Base-by-base conservation (phyloP, 64 coral and sea anemone species). In the Porites lutea region DNA sequence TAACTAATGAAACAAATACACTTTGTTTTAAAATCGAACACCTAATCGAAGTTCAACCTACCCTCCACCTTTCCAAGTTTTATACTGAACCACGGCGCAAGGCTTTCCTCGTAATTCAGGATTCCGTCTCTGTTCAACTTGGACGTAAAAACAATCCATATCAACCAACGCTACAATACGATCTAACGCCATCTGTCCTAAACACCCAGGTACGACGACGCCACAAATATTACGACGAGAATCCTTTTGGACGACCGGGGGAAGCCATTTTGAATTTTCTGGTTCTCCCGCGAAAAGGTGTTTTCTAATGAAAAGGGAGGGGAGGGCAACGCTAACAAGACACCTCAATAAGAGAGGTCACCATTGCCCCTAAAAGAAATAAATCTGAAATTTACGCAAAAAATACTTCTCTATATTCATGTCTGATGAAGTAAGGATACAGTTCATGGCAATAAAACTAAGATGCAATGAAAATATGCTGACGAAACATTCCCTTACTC, bases 131-230 rank as follows among this genome's bases (percentile, higher is more conserved):
- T 98, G 97, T 55, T 98, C 97, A 14, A 98, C 94, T 94, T 98
- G 97, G 5, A 98, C 97, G 88, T 98, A 98, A 46, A 98, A 98
- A 61, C 97, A 98, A 53, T 98, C 97, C 97, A 98, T 98, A 59
- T 98, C 97, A 3, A 92, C 87, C 62, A 98, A 71, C 13, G 94
- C 91, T 75, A 99, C 90, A 65, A 99, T 80, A 84, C 82, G 88
- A 88, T 91, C 97, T 74, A 75, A 83, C 63, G 75, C 77, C 94
- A 96, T 96, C 68, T 64, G 7, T n/a, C 2, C 45, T 43, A 6
- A 57, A 51, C 3, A 64, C 27, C 8, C 21, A 3, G 6, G 12
- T 2, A 14, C 64, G 44, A 58, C 37, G 54, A 68, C 91, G 27
- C 71, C 71, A 50, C 66, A n/a, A 37, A 37, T 14, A 2, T 59